Evolutionary conservation across 1,140 invertebrate species (phyloP).

Genomic region (Anastrepha ludens): DNA sequence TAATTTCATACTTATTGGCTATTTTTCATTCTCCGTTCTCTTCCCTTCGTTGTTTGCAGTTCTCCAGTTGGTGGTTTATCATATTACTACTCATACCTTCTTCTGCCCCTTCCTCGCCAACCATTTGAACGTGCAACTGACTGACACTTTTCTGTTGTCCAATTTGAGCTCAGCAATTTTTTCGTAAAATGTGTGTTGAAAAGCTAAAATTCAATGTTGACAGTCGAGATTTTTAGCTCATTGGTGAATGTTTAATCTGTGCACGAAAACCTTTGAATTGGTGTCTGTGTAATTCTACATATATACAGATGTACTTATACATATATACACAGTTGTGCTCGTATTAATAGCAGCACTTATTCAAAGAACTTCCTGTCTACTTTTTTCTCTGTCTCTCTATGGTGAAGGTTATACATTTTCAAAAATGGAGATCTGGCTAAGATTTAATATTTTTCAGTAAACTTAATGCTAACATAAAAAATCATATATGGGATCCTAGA

Average conservation of each 20-base stretch:
- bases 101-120: not conserved
- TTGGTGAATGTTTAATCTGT: not conserved
- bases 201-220: constrained; percentile 49
- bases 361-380: too few species aligned
- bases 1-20: constrained; percentile 53
- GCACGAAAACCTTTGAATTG: not conserved
- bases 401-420: too few species aligned
- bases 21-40: constrained; percentile 11
- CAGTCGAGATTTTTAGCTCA: constrained; percentile 24
- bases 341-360: too few species aligned
- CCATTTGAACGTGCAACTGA: not conserved
- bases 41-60: not conserved
- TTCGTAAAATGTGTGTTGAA: constrained; percentile 2
- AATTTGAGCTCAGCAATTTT: constrained; percentile 21
- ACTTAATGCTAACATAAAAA: too few species aligned
- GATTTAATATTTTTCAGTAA: too few species aligned
- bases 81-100: constrained; percentile 6
- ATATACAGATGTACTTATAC: too few species aligned
- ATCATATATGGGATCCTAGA: too few species aligned
- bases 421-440: too few species aligned
- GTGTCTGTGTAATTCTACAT: too few species aligned
- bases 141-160: not conserved
- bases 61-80: not conserved
- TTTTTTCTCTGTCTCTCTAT: too few species aligned
- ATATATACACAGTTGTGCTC: too few species aligned